Evolutionary conservation across 1,140 invertebrate genomes (phyloP), one percentile per base, ranked within the genome.

Genomic region (Aphaenogaster rudis): DNA sequence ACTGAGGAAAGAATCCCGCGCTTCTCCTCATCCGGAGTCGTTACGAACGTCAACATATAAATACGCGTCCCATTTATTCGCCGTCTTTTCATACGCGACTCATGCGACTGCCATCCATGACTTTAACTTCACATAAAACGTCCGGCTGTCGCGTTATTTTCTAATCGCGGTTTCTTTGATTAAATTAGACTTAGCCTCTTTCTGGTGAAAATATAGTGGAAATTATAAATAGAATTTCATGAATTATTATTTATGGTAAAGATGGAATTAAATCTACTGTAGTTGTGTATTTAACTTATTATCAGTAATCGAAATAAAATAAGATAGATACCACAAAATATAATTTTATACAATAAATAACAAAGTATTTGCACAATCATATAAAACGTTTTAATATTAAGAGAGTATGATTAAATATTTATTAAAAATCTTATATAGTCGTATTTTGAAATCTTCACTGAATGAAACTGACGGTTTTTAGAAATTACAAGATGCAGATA

Each of bases 11-110:
- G 33, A 13, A 77, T 85, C 71, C 54, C 54, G n/a, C 71, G 39
- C 45, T 59, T 77, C 39, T 77, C 52, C 36, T 21, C 28, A 28
- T 28, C 7, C 33, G 45, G 39, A 76, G 33, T 71, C 57, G 45
- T 80, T 67, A 80, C 5, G 17, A 39, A 63, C 63, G 77, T 66
- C 42, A 48, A 50, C 77, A 28, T 67, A 80, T 67, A 80, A 67
- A 80, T 80, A 80, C 42, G 45, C 45, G 63, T 80, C 77, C 77
- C 77, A 64, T 80, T 80, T 80, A 80, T 67, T 80, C 28, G 28
- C 59, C 45, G 61, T 80, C 42, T 78, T 50, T 69, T 39, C 48
- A 80, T 42, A 50, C 33, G 61, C 54, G 39, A 39, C 45, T 50
- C 63, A 2, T 67, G 57, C 42, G n/a, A 17, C 17, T 36, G n/a